Percentiles rank a stretch among this genome's conserved stretches.
phyloP scores from a whole-genome alignment of 37 sponge, comb jelly and placozoan genomes.

The Geodia barretti region DNA sequence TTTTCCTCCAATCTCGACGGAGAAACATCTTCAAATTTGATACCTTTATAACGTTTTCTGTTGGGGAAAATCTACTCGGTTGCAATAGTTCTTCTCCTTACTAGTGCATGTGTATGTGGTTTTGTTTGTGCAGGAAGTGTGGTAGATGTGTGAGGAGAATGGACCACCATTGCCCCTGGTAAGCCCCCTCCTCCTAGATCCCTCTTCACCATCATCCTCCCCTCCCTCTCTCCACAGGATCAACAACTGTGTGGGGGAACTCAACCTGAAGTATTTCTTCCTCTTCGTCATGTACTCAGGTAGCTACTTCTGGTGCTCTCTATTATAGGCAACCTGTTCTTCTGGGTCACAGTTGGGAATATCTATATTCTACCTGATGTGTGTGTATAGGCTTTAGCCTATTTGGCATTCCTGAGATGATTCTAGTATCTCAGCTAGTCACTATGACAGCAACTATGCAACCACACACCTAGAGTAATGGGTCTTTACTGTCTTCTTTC shows the following conservation, averaged over 20 bases:
- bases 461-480: no score
- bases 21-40: neutral
- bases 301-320: slow-evolving; percentile 1
- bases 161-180: slow-evolving; percentile 96
- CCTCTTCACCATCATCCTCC: neutral
- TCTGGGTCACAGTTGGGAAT: no score
- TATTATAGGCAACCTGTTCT: no score
- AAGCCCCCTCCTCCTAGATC: neutral
- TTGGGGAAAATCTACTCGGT: neutral
- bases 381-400: neutral
- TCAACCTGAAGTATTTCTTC: slow-evolving; percentile 82
- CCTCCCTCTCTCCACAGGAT: slow-evolving; percentile 45
- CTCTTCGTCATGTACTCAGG: slow-evolving; percentile 76
- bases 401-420: neutral
- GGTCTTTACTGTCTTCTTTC: no score
- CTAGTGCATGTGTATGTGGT: neutral
- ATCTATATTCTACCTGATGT: no score
- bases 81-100: neutral
- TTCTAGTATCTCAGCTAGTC: no score
- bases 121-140: slow-evolving; percentile 53
- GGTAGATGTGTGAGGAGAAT: slow-evolving; percentile 80
- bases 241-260: slow-evolving; percentile 85
- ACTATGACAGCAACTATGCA: no score
- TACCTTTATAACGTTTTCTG: neutral
- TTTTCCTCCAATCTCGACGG: neutral